Evolutionary conservation across 2,113 vertebrate species (phyloP), one percentile per base, ranked within the genome.

Genomic region (Gymnorhina tibicen): DNA sequence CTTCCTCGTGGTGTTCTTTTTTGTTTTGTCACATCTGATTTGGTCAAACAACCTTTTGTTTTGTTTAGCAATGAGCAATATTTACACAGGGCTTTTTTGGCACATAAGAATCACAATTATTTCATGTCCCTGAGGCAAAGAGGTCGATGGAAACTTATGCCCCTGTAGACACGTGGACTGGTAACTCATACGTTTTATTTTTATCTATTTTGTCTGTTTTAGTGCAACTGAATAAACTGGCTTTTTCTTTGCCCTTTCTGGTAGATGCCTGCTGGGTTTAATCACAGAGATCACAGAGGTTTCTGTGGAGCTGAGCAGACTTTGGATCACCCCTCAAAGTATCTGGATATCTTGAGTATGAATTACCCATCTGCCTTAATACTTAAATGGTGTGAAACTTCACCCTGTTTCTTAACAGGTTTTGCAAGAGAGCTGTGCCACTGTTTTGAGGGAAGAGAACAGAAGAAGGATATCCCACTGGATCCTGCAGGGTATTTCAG

Each of bases 31-130:
- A 95, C 95, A 96, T 96, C 91, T 89, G 94, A 96, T 94, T 95
- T 75, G 91, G 92, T 96, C 89, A 96, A 96, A 97, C 91, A 96
- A 97, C 98, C 93, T 94, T 96, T 96, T 94, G 93, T 94, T 96
- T 96, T 93, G 91, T 96, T 97, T 95, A 96, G 97, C 96, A 78
- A 97, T 97, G 97, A 97, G 93, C 94, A 97, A 89, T 97, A 96
- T 97, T 97, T 97, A 95, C 97, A 94, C 96, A 92, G 85, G 93
- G 86, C 42, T 93, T 95, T 96, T 95, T 82, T 97, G 92, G 94
- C 95, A 94, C 87, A 8, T 13, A 23, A 83, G 86, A 35, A 91
- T 93, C 77, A 82, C 76, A 97, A 97, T 98, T 97, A 98, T 96
- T 97, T 91, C 94, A 95, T 74, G 89, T 97, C 97, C 93, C 92